These are phyloP conservation scores for Bathynomus jamesi DNA, from an alignment of 1,140 invertebrate genomes.

Conservation along the genomic window DNA sequence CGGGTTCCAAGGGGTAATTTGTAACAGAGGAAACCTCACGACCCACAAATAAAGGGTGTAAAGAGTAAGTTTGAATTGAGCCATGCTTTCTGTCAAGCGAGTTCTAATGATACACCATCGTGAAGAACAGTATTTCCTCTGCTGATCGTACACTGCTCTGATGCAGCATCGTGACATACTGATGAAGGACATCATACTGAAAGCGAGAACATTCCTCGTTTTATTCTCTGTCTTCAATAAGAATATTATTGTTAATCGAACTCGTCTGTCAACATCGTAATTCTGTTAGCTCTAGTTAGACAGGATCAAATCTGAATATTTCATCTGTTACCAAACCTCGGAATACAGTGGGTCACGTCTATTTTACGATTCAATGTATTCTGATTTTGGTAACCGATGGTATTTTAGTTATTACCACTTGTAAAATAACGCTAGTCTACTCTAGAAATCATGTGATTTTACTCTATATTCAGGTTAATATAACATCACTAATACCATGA, in stretches of 20 bases:
- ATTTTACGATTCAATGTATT: neutral
- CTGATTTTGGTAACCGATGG: neutral
- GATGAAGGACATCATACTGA: constrained; percentile 68
- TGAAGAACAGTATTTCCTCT: constrained; percentile 22
- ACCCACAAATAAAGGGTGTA: constrained; percentile 43
- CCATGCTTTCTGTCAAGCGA: constrained; percentile 37
- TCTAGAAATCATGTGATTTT: no score
- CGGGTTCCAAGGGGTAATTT: no score
- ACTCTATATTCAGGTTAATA: no score
- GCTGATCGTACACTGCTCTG: constrained; percentile 59
- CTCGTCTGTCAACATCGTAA: neutral
- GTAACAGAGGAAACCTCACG: neutral
- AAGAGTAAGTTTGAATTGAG: constrained; percentile 41
- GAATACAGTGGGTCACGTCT: neutral
- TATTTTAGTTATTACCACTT: no score
- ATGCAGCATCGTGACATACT: constrained; percentile 84
- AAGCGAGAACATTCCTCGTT: constrained; percentile 27
- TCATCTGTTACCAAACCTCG: neutral
- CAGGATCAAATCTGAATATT: neutral
- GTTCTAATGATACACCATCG: constrained; percentile 37
- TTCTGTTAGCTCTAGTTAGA: neutral
- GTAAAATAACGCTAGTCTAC: no score
- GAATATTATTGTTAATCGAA: neutral
- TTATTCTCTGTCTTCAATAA: constrained; percentile 2
- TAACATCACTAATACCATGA: no score